Percentiles rank a stretch among this genome's conserved stretches.
Evolutionary conservation across 2,888 invertebrate species (phyloP).

Genomic region (Chromoteleia sp.): DNA sequence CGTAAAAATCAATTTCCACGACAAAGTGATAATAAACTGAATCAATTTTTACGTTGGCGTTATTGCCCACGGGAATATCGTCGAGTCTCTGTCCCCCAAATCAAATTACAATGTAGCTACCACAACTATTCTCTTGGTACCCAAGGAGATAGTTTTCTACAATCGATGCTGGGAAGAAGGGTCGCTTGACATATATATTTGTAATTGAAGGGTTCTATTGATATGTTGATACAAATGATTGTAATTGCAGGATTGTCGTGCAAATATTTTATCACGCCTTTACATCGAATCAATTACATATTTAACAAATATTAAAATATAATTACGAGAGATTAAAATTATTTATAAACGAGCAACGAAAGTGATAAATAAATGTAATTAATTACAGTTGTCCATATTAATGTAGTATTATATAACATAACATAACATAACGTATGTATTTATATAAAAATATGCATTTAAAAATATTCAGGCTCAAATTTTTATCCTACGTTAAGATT

Average conservation of each 20-base stretch:
- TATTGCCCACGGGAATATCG: constrained; percentile 55
- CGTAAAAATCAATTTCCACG: constrained; percentile 31
- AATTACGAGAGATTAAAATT: too few species aligned
- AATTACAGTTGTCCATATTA: too few species aligned
- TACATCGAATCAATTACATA: too few species aligned
- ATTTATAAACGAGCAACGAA: too few species aligned
- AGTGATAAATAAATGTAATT: too few species aligned
- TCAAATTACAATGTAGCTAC: constrained; percentile 77
- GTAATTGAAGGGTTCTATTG: constrained; percentile 33
- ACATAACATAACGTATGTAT: too few species aligned
- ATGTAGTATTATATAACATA: too few species aligned
- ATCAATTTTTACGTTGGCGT: constrained; percentile 50
- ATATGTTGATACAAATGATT: constrained; percentile 27
- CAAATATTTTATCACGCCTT: neutral
- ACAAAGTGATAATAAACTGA: constrained; percentile 59
- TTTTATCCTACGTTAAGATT: too few species aligned
- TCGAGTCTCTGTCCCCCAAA: constrained; percentile 68
- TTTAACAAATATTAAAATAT: too few species aligned
- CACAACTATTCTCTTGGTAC: constrained; percentile 68
- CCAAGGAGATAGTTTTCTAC: constrained; percentile 74
- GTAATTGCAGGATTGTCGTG: constrained; percentile 14
- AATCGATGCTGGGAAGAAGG: constrained; percentile 73
- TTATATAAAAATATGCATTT: too few species aligned
- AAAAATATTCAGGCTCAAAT: too few species aligned
- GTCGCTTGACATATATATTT: constrained; percentile 54